Conservation (phyloP, 2,797 vertebrate species). For the Limosa lapponica region DNA sequence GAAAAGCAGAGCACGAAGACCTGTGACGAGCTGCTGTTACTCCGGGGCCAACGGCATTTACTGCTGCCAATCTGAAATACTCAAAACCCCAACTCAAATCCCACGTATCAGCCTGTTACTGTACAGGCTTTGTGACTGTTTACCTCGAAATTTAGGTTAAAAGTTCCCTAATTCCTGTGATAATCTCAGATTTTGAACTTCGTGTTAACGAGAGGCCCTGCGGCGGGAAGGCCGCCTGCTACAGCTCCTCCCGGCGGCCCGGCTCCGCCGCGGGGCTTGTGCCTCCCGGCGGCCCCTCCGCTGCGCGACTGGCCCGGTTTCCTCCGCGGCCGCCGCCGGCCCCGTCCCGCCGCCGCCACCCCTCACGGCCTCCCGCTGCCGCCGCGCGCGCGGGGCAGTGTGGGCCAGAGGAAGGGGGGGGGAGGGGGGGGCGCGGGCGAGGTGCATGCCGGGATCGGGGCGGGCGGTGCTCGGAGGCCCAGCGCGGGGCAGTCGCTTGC, state of each 20-base stretch:
- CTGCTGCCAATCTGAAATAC: accelerated
- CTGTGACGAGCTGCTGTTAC: accelerated
- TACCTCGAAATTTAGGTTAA: background rate
- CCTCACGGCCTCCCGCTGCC: background rate
- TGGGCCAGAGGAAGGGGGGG: background rate
- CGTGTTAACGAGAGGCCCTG: accelerated
- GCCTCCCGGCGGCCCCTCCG: background rate
- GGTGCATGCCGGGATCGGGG: slow-evolving; percentile 35
- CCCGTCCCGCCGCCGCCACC: background rate
- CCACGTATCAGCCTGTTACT: too few species aligned
- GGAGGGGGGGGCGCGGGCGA: background rate
- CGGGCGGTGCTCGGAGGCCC: slow-evolving; percentile 62
- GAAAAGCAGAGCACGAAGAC: accelerated
- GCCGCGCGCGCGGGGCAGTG: background rate
- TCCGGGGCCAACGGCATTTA: background rate
- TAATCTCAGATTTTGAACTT: background rate
- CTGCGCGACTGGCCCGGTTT: background rate
- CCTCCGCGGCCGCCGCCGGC: too few species aligned
- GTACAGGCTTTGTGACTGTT: background rate
- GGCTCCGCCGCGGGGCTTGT: accelerated
- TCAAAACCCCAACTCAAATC: accelerated
- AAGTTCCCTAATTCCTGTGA: background rate
- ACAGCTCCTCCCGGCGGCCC: accelerated
- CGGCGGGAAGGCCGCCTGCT: background rate
- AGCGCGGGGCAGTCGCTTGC: background rate